Evolutionary conservation across 2,797 vertebrate genomes (phyloP), one percentile per base, ranked within the genome.

Genomic region (Myoxocephalus aenaeus): DNA sequence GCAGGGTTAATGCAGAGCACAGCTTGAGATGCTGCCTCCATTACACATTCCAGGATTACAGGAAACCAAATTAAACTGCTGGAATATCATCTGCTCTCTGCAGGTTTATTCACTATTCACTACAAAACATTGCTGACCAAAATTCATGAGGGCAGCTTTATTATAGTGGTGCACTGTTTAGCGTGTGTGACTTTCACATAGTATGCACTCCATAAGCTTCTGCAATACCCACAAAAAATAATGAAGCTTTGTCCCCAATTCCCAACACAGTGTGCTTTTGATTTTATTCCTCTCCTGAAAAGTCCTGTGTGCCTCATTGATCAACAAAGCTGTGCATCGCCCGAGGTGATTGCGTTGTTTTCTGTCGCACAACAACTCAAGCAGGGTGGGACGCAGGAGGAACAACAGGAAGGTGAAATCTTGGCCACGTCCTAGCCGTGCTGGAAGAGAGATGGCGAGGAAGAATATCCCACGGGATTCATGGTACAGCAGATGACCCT

Each of bases 351-450:
- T 14, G 62, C 8, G 40, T 82, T 87, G 88, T 93, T 92, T 89
- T 91, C 72, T 68, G 68, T 38, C 67, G 65, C 70, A 80, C 75
- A 85, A 90, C 72, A 89, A 86, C 64, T 51, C 65, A 53, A 70
- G 75, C 70, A 36, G 81, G 62, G 64, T 22, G 70, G 65, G 58
- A 54, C 13, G 22, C 51, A 18, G 22, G 53, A 13, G 54, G 27
- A 90, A 86, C 77, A 88, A 89, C 79, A 70, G 71, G 44, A 88
- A 91, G 92, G 92, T 92, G 87, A 93, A 92, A 88, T 75, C 42
- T 59, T 82, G 88, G 92, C 72, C 88, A 90, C 40, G 56, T 73
- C 77, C 59, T 18, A 18, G 75, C 81, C 44, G 53, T 76, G 82
- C 73, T 54, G n/a, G 70, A 44, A 79, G 75, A 65, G 40, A 77